A percentile compares a stretch with the other conserved stretches of the same genome.
Conservation (phyloP, 2,888 invertebrate genomes). For the Nyleta sp. region DNA sequence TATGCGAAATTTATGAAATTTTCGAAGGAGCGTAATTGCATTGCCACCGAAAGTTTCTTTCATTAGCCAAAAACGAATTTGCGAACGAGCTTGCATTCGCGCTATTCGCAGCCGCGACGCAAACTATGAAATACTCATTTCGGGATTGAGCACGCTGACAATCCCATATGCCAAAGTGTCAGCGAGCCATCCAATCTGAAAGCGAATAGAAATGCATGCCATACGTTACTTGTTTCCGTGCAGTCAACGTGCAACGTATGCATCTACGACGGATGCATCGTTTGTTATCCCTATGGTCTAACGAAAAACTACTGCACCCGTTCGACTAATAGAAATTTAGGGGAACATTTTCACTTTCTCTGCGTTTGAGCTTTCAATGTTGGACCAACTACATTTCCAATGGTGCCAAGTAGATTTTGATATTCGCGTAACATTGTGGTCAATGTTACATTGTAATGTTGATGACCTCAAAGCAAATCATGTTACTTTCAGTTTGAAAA, state of each 20-base stretch:
- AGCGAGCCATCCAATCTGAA: constrained; percentile 73
- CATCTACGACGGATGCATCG: constrained; percentile 49
- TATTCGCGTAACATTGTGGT: too few species aligned
- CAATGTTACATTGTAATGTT: too few species aligned
- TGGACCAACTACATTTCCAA: neutral
- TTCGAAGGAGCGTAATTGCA: constrained; percentile 60
- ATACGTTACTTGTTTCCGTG: constrained; percentile 70
- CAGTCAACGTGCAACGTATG: constrained; percentile 58
- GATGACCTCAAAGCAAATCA: too few species aligned
- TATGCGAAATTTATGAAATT: constrained; percentile 79
- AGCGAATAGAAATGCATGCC: constrained; percentile 72
- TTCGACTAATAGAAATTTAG: constrained; percentile 2
- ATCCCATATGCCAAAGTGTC: constrained; percentile 74
- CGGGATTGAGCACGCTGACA: constrained; percentile 71
- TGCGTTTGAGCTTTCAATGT: too few species aligned
- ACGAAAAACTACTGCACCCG: constrained; percentile 14
- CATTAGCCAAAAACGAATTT: constrained; percentile 46
- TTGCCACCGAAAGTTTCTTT: constrained; percentile 41
- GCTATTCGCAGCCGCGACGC: constrained; percentile 12
- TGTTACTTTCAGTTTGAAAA: too few species aligned
- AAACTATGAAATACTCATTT: constrained; percentile 74
- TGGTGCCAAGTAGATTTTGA: too few species aligned
- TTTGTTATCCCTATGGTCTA: constrained; percentile 32
- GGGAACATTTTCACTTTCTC: too few species aligned
- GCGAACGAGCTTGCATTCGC: constrained; percentile 9